Percentiles rank a stretch among this genome's conserved stretches.
These are phyloP conservation scores for Anableps anableps DNA, from an alignment of 2,797 vertebrate species.

Conservation along the genomic window DNA sequence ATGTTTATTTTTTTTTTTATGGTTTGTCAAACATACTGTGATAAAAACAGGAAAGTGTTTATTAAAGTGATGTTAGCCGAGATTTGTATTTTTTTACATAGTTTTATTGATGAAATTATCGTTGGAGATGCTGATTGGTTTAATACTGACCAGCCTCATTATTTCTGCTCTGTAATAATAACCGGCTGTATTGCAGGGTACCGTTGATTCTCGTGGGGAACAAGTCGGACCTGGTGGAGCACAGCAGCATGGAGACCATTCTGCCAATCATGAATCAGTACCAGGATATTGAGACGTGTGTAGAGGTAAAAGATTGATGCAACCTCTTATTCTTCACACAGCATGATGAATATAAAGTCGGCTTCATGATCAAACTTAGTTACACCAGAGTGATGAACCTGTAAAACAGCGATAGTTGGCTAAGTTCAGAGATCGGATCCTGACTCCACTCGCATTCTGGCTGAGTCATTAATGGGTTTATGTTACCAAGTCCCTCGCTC, in stretches of 20 bases:
- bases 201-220: slow-evolving; percentile 98
- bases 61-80: not conserved
- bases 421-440: slow-evolving; percentile 23
- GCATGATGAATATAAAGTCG: slow-evolving; percentile 1
- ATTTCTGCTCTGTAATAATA: not conserved
- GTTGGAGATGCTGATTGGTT: not conserved
- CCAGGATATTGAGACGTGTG: slow-evolving; percentile 98
- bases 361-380: slow-evolving; percentile 3
- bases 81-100: not conserved
- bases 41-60: not conserved
- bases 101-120: not conserved
- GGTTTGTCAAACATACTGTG: not conserved
- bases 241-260: slow-evolving; percentile 99
- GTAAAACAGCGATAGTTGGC: not conserved
- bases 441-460: slow-evolving; percentile 37
- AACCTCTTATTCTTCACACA: not conserved
- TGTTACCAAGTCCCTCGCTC: slow-evolving; percentile 4
- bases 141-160: not conserved
- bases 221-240: slow-evolving; percentile 98
- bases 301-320: slow-evolving; percentile 85
- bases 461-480: slow-evolving; percentile 43
- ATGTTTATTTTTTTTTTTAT: not conserved
- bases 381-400: slow-evolving; percentile 8
- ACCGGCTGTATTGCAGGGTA: slow-evolving; percentile 79
- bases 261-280: slow-evolving; percentile 99